phyloP scores from a whole-genome alignment of 2,797 vertebrate genomes.

The Chelidonichthys spinosus region DNA sequence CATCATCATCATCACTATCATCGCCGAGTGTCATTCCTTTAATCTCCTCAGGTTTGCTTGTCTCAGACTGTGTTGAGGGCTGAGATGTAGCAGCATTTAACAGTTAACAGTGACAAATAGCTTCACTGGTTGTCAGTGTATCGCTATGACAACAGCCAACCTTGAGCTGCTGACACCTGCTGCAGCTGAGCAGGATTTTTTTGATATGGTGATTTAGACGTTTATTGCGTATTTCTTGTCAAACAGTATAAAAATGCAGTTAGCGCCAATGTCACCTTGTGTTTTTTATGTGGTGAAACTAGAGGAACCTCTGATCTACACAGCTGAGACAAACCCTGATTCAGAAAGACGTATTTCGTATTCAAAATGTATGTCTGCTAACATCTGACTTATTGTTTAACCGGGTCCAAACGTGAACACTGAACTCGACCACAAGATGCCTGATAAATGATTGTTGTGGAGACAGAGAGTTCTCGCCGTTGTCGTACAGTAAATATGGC shows the following conservation, averaged over 20 bases:
- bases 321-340: neutral
- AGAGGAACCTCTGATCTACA: neutral
- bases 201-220: constrained; percentile 8
- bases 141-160: constrained; percentile 3
- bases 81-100: neutral
- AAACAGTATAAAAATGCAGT: constrained; percentile 1
- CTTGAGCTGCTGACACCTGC: constrained; percentile 15
- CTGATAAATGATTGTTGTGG: neutral
- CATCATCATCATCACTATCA: neutral
- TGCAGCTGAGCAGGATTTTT: neutral
- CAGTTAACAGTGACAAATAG: constrained; percentile 2
- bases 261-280: constrained; percentile 1
- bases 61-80: neutral
- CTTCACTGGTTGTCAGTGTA: neutral
- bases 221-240: constrained; percentile 9
- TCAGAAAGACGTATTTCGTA: constrained; percentile 1
- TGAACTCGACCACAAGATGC: constrained; percentile 2
- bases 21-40: neutral
- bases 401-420: neutral
- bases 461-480: neutral
- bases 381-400: neutral
- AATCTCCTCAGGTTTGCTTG: neutral
- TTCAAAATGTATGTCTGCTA: constrained; percentile 11
- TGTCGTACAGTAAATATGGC: neutral
- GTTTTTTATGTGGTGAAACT: constrained; percentile 2